Percentiles rank a stretch among this genome's conserved stretches.
These are phyloP conservation scores for Tolmerus cingulatus DNA, from an alignment of 2,888 invertebrate genomes.

Conservation along the genomic window DNA sequence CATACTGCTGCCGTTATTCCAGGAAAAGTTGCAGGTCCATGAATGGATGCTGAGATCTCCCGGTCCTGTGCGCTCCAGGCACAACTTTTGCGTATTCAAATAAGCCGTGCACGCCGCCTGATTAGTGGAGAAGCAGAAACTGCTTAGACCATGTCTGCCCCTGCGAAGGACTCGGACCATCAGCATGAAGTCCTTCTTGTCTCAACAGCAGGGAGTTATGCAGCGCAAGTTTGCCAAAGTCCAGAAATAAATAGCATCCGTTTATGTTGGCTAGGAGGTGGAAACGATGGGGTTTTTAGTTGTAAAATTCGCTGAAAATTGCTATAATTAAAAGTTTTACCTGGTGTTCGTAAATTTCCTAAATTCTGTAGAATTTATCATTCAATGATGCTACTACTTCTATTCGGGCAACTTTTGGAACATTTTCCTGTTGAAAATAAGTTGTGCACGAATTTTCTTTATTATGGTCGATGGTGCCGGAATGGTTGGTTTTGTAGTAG, in stretches of 20 bases:
- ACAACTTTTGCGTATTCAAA: background rate
- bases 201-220: background rate
- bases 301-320: background rate
- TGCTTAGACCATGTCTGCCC: background rate
- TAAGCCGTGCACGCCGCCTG: background rate
- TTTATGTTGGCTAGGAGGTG: background rate
- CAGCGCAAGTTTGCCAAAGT: background rate
- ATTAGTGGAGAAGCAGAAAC: background rate
- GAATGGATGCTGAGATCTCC: background rate
- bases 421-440: background rate
- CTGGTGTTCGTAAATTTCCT: background rate
- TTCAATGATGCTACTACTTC: background rate
- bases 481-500: background rate
- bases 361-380: background rate
- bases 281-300: background rate
- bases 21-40: background rate
- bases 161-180: background rate
- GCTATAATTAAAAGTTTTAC: background rate
- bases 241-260: background rate
- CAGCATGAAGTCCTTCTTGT: background rate
- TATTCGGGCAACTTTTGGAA: background rate
- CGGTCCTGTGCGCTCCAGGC: background rate
- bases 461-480: background rate
- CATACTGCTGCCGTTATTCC: background rate
- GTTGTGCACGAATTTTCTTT: background rate